Evolutionary conservation across 2,113 vertebrate species (phyloP).

Genomic region (Pachypanchax playfairii): DNA sequence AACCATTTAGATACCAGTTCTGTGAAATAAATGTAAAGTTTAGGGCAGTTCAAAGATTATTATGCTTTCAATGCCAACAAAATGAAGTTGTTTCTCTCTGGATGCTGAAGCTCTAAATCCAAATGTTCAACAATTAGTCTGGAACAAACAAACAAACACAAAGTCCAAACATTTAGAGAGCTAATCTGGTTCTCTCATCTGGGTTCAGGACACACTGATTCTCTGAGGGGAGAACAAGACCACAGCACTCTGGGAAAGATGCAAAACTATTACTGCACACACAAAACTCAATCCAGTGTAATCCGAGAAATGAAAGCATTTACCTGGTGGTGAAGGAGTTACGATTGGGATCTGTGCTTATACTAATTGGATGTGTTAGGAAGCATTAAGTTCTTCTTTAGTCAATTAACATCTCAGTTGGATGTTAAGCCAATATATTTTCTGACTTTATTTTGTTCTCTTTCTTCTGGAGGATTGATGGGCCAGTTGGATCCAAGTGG

Average conservation of each 20-base stretch:
- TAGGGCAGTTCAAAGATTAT: constrained; percentile 10
- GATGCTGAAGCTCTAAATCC: constrained; percentile 13
- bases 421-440: too few relatives aligned
- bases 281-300: constrained; percentile 9
- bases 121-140: constrained; percentile 48
- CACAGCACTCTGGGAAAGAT: constrained; percentile 40
- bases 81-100: constrained; percentile 3
- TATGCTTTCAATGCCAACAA: constrained; percentile 1
- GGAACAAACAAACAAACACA: constrained; percentile 62
- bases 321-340: neutral
- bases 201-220: constrained; percentile 49
- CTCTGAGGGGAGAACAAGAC: constrained; percentile 39
- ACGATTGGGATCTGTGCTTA: constrained; percentile 43
- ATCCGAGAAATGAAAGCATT: constrained; percentile 5
- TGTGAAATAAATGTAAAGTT: neutral
- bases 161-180: constrained; percentile 54
- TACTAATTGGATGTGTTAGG: too few relatives aligned
- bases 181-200: constrained; percentile 68
- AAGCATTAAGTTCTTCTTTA: too few relatives aligned
- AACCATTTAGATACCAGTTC: too few relatives aligned
- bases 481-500: too few relatives aligned
- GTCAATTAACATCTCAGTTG: too few relatives aligned
- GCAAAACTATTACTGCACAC: neutral
- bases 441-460: too few relatives aligned
- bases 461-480: too few relatives aligned